phyloP scores from a whole-genome alignment of 2,797 vertebrate genomes.

The Emydoidea blandingii region DNA sequence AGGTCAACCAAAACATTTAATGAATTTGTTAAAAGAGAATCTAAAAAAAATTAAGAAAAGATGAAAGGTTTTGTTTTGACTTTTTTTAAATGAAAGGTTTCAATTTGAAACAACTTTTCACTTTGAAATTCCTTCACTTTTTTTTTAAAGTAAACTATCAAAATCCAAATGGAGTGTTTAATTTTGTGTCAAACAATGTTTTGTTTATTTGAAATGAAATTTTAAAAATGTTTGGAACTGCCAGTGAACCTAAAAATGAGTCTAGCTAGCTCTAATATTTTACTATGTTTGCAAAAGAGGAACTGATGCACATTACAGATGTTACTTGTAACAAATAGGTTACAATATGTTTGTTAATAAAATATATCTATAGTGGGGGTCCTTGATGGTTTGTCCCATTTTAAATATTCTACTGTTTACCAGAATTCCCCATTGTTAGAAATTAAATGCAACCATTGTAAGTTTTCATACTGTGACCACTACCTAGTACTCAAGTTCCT shows the following conservation, averaged over 20 bases:
- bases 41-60: not conserved
- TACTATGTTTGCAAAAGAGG: not conserved
- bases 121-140: not conserved
- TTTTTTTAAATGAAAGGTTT: not conserved
- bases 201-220: not conserved
- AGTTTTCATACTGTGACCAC: not conserved
- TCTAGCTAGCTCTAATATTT: not conserved
- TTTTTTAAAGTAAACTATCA: not conserved
- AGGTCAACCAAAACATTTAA: not conserved
- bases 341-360: conserved; percentile 4
- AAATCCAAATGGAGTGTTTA: not conserved
- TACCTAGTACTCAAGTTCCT: not conserved
- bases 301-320: conserved; percentile 37
- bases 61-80: not conserved
- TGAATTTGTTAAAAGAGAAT: not conserved
- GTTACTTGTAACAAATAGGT: not conserved
- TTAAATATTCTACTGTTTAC: not conserved
- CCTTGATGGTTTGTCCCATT: not conserved
- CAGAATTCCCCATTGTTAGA: not conserved
- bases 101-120: not conserved
- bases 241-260: not conserved
- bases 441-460: not conserved
- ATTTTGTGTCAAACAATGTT: not conserved
- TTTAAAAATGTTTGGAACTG: not conserved
- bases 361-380: not conserved